phyloP scores from a whole-genome alignment of 2,888 invertebrate genomes.

The Adelphocoris suturalis region DNA sequence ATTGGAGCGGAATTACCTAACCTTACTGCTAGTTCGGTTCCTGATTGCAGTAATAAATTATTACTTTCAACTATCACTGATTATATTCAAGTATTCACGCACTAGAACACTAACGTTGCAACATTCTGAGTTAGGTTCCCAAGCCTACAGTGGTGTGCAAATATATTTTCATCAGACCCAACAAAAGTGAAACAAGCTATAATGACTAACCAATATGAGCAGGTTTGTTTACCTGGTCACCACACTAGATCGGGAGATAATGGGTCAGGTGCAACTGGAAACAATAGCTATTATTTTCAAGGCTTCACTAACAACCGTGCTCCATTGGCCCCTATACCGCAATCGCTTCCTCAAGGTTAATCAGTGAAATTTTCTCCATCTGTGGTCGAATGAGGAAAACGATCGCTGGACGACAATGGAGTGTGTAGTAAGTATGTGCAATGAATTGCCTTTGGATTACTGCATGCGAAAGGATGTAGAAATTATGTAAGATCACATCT shows the following conservation, averaged over 20 bases:
- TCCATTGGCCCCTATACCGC: constrained; percentile 24
- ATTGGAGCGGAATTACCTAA: too few relatives aligned
- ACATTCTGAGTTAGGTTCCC: background rate
- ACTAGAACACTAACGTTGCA: background rate
- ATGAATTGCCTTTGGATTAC: background rate
- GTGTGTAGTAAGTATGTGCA: background rate
- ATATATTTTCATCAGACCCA: background rate
- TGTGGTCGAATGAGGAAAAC: constrained; percentile 17
- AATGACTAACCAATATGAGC: constrained; percentile 15
- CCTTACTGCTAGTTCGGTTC: too few relatives aligned
- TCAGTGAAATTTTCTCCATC: constrained; percentile 22
- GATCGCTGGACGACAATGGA: constrained; percentile 18
- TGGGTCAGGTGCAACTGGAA: constrained; percentile 50
- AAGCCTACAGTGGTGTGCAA: background rate
- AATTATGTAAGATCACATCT: too few relatives aligned
- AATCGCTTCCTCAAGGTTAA: constrained; percentile 40
- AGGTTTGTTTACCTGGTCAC: constrained; percentile 43
- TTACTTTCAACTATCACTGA: too few relatives aligned
- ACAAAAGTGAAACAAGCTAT: background rate
- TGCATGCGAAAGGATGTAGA: background rate
- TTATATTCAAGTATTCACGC: too few relatives aligned
- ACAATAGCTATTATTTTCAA: constrained; percentile 49
- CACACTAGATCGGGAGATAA: constrained; percentile 1
- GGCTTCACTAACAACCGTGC: constrained; percentile 9
- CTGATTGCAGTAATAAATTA: too few relatives aligned